Base-by-base conservation (phyloP, 2,888 invertebrate species). In the Cyrtodaria siliqua region DNA sequence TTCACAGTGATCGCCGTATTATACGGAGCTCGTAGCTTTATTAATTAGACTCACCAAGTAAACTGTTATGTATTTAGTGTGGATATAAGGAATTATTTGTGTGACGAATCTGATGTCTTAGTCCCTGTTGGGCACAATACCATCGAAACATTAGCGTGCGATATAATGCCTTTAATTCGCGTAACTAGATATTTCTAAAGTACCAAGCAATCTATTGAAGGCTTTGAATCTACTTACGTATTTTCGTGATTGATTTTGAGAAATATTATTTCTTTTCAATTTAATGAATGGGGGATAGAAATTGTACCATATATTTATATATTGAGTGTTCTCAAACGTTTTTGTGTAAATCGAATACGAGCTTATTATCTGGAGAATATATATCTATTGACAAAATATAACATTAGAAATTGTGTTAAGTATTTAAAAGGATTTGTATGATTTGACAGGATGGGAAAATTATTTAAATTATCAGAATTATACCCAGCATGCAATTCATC, bases 241-340 rank as follows among this genome's bases (percentile, higher is more conserved):
- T 16, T 33, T 56, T 57, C 18, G 14, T 24, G 40, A 66, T 66
- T 66, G 66, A 66, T 57, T 50, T 52, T 57, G 26, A 14, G 24
- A 44, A 52, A 29, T 53, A 69, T 64, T 57, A 74, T 55, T 33
- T 60, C 49, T 55, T 61, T 69, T 69, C 27, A 60, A 53, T 57
- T 42, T 44, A 50, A 60, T 69, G 69, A 74, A 74, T 63, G 9
- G 53, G 26, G 12, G 56, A 50, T 52, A 26, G 55, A 69, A 63
- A 68, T 38, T 50, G 24, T 59, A 52, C 56, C 12, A 24, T 24
- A 16, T 64, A n/a, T 66, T 26, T 66, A 29, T 55, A 27, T 20
- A 57, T 8, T 50, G 18, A 16, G 50, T 38, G 38, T 33, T 33
- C n/a, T 47, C 18, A 29, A 49, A 20, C 14, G 47, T 20, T 49